Evolutionary conservation across 2,888 invertebrate genomes (phyloP).

Genomic region (Nemoura dubitans): DNA sequence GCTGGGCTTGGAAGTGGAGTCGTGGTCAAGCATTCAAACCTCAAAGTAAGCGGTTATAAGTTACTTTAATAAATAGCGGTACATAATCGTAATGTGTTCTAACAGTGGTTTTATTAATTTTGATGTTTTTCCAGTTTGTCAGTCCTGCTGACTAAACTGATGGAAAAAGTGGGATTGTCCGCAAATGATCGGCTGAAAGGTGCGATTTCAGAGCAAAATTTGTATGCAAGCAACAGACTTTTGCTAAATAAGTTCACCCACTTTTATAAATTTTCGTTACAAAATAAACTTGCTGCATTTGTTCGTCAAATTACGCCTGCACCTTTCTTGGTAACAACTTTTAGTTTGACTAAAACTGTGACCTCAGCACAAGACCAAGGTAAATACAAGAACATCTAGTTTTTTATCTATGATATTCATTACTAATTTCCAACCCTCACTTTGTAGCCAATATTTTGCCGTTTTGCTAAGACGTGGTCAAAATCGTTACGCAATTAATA

Average conservation of each 20-base stretch:
- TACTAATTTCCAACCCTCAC: too few species aligned
- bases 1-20: not conserved
- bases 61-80: too few species aligned
- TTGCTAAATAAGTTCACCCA: not conserved
- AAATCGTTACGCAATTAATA: too few species aligned
- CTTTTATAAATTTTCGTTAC: not conserved
- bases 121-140: slow-evolving; percentile 1
- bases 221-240: not conserved
- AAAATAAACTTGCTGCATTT: not conserved
- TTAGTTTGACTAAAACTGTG: not conserved
- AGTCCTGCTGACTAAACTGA: not conserved
- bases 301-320: not conserved
- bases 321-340: not conserved
- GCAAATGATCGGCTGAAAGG: not conserved
- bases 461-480: too few species aligned
- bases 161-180: not conserved
- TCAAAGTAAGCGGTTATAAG: slow-evolving; percentile 10
- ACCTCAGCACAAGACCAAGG: not conserved
- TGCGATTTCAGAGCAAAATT: not conserved
- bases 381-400: too few species aligned
- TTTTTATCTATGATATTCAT: too few species aligned
- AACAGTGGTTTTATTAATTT: not conserved
- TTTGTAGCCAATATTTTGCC: too few species aligned
- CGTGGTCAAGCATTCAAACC: not conserved
- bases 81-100: too few species aligned